Evolutionary conservation across 2,797 vertebrate species (phyloP).

Genomic region (Simalia tracyae): DNA sequence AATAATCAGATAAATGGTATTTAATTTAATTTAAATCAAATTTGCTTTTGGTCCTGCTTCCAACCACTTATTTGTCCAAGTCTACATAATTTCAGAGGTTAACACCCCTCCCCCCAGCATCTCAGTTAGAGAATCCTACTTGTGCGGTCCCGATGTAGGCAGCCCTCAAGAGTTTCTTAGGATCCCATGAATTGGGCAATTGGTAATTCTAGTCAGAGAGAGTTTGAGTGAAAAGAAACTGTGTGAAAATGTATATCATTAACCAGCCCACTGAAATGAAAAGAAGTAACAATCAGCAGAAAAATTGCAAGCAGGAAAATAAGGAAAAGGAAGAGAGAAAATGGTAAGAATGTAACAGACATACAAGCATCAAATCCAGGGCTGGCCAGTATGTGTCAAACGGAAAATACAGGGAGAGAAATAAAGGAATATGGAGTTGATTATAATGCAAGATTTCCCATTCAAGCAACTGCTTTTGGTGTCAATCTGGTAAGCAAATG

Average conservation of each 20-base stretch:
- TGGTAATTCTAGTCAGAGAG: neutral
- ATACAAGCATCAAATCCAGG: neutral
- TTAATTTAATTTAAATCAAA: neutral
- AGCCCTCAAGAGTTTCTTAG: neutral
- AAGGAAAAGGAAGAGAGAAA: neutral
- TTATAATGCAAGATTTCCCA: neutral
- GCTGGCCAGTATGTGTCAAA: neutral
- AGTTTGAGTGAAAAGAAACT: neutral
- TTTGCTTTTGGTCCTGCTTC: neutral
- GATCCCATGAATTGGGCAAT: neutral
- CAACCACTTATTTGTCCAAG: neutral
- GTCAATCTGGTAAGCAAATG: slow-evolving; percentile 13
- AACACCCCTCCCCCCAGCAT: neutral
- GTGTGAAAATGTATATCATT: neutral
- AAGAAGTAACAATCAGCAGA: neutral
- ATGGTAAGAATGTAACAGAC: neutral
- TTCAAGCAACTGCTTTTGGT: neutral
- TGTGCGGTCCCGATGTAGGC: neutral
- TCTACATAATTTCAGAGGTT: neutral
- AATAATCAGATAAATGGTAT: neutral
- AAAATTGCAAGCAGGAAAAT: neutral
- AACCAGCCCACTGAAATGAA: neutral
- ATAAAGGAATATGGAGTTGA: neutral
- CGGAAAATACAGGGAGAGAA: neutral
- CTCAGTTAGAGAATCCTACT: neutral